These are phyloP conservation scores for Bombus cullumanus DNA, from an alignment of 1,140 invertebrate genomes.

Conservation along the genomic window DNA sequence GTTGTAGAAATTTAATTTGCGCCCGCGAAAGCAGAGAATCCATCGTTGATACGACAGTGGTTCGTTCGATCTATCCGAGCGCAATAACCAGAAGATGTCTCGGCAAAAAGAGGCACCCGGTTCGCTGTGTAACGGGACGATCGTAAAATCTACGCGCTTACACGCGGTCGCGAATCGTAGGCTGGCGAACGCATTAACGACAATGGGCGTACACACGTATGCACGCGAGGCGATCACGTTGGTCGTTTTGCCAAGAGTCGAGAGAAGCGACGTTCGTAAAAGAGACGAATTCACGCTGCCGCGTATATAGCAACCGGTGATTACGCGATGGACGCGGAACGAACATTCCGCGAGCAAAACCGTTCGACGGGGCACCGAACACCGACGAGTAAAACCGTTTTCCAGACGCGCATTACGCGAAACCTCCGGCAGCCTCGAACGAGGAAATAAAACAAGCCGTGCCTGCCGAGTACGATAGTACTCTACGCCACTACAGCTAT, in stretches of 20 bases:
- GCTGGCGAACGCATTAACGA: neutral
- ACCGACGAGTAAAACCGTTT: constrained; percentile 58
- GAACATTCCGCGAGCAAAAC: constrained; percentile 39
- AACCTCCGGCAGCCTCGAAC: constrained; percentile 51
- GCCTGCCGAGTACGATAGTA: constrained; percentile 54
- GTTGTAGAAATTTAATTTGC: neutral
- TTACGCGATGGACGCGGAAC: constrained; percentile 41
- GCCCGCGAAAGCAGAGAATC: neutral
- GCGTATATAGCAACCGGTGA: constrained; percentile 47
- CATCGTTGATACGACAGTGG: neutral
- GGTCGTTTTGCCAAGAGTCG: neutral
- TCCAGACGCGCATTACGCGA: constrained; percentile 61
- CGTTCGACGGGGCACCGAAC: constrained; percentile 46
- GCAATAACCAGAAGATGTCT: constrained; percentile 24
- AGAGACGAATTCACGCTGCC: constrained; percentile 19
- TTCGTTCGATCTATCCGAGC: no score
- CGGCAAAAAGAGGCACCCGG: constrained; percentile 11
- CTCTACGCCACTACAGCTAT: constrained; percentile 27
- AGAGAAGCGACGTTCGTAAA: neutral
- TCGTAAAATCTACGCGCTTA: constrained; percentile 49
- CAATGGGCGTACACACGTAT: neutral
- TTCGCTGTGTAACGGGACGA: constrained; percentile 43
- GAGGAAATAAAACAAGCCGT: constrained; percentile 71
- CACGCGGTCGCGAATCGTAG: no score
- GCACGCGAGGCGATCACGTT: neutral